Percentiles rank a stretch among this genome's conserved stretches.
phyloP scores from a whole-genome alignment of 2,888 invertebrate genomes.

The Nephrocerus scutellatus region DNA sequence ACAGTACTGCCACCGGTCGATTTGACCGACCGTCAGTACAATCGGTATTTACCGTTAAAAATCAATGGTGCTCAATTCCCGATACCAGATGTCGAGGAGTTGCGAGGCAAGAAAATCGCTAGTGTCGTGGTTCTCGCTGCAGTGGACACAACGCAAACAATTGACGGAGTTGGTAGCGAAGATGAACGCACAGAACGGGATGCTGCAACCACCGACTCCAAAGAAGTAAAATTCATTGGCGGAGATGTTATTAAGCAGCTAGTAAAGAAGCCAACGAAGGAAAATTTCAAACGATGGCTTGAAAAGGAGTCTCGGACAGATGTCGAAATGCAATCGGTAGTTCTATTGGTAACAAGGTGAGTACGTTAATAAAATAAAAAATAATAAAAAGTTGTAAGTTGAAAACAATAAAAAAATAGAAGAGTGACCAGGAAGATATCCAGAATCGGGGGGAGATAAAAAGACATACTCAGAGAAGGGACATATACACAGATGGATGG shows the following conservation, averaged over 20 bases:
- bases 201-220: constrained; percentile 50
- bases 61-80: constrained; percentile 80
- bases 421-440: neutral
- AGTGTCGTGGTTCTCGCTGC: constrained; percentile 82
- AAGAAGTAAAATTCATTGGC: constrained; percentile 65
- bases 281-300: constrained; percentile 74
- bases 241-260: constrained; percentile 70
- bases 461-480: neutral
- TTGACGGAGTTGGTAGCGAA: constrained; percentile 16
- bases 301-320: constrained; percentile 68
- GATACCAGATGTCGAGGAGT: constrained; percentile 67
- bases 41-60: constrained; percentile 76
- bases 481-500: too few relatives aligned
- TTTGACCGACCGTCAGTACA: constrained; percentile 67
- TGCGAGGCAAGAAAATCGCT: constrained; percentile 69
- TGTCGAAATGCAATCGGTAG: constrained; percentile 70
- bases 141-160: constrained; percentile 57
- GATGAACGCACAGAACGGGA: constrained; percentile 54
- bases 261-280: constrained; percentile 65
- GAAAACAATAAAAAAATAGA: constrained; percentile 5
- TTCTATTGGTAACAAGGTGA: constrained; percentile 76
- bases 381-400: too few relatives aligned
- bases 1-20: constrained; percentile 69
- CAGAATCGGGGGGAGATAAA: neutral
- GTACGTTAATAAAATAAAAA: too few relatives aligned